A percentile compares a stretch with the other conserved stretches of the same genome.
Evolutionary conservation across 2,797 vertebrate species (phyloP).

Genomic region (Argya squamiceps): DNA sequence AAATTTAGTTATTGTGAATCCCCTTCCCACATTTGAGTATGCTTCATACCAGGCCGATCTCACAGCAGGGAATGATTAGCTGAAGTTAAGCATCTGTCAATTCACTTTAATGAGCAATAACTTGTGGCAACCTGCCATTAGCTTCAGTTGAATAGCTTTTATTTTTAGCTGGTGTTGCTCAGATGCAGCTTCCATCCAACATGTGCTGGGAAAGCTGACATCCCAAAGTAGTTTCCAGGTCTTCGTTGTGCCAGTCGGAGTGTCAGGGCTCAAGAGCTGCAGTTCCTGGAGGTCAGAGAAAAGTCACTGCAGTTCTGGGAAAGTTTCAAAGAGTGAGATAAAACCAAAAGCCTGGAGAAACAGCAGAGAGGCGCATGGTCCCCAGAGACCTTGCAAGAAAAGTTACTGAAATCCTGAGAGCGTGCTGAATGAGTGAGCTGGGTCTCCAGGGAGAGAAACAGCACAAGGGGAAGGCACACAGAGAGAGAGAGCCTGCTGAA

Average conservation of each 20-base stretch:
- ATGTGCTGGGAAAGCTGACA: conserved; percentile 46
- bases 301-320: conserved; percentile 62
- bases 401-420: conserved; percentile 39
- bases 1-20: conserved; percentile 55
- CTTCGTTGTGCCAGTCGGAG: conserved; percentile 28
- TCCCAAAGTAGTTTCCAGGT: conserved; percentile 51
- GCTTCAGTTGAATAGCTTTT: conserved; percentile 53
- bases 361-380: neutral
- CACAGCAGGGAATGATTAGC: conserved; percentile 63
- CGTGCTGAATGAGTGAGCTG: neutral
- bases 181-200: conserved; percentile 39
- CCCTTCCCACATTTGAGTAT: conserved; percentile 49
- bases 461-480: neutral
- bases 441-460: neutral
- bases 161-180: conserved; percentile 67
- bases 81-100: conserved; percentile 64
- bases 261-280: conserved; percentile 28
- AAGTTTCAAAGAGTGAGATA: conserved; percentile 56
- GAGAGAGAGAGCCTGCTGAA: neutral
- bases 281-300: conserved; percentile 45
- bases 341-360: conserved; percentile 47
- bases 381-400: conserved; percentile 25
- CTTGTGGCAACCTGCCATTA: conserved; percentile 56
- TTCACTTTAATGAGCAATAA: conserved; percentile 68
- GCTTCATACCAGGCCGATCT: conserved; percentile 14